These are phyloP conservation scores for Phalangium opilio DNA, from an alignment of 2,888 invertebrate genomes.

Conservation along the genomic window DNA sequence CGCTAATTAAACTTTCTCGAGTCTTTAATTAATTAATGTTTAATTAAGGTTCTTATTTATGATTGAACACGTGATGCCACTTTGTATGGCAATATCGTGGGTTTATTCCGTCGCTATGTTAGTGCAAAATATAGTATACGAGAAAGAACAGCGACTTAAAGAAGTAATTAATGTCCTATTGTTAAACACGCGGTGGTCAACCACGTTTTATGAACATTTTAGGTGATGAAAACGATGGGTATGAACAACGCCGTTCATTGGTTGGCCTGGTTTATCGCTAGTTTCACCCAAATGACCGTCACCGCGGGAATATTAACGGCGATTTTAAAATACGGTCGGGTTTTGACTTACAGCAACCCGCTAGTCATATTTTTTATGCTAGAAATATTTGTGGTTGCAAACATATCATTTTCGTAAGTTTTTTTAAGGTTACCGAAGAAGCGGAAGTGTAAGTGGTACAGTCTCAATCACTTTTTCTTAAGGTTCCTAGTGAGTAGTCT, in stretches of 20 bases:
- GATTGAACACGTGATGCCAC: slow-evolving; percentile 32
- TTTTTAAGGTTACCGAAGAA: slow-evolving; percentile 37
- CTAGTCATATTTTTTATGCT: slow-evolving; percentile 18
- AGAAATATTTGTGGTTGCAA: slow-evolving; percentile 19
- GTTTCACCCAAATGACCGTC: slow-evolving; percentile 38
- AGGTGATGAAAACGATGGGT: slow-evolving; percentile 42
- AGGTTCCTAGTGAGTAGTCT: slow-evolving; percentile 41
- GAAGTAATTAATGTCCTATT: slow-evolving; percentile 25
- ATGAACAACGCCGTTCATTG: slow-evolving; percentile 42
- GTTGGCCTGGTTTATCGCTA: slow-evolving; percentile 43
- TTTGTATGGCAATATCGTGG: slow-evolving; percentile 38
- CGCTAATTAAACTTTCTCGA: neutral
- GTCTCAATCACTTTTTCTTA: neutral
- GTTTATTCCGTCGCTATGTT: slow-evolving; percentile 38
- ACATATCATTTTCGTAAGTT: slow-evolving; percentile 30
- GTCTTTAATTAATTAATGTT: neutral
- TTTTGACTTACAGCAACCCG: slow-evolving; percentile 53
- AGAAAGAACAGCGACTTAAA: slow-evolving; percentile 37
- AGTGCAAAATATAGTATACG: slow-evolving; percentile 37
- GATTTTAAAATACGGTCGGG: slow-evolving; percentile 46
- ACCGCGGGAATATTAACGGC: slow-evolving; percentile 53
- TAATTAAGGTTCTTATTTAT: slow-evolving; percentile 29
- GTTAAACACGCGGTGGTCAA: neutral
- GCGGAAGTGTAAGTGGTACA: slow-evolving; percentile 36
- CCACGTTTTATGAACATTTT: neutral